Base-by-base conservation (phyloP, 2,888 invertebrate species). In the Sycophila texana region DNA sequence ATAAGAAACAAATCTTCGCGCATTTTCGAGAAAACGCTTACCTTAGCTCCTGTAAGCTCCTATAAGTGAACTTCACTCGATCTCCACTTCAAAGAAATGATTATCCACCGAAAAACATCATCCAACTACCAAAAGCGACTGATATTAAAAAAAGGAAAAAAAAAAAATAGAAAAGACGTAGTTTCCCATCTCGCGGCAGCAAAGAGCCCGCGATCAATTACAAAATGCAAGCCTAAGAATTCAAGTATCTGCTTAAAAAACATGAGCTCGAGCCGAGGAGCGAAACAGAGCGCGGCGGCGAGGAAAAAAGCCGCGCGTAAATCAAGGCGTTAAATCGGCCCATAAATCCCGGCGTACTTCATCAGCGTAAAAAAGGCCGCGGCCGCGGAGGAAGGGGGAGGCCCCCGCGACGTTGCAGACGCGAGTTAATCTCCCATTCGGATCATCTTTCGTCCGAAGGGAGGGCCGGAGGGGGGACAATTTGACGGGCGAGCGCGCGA, bases 381-480 rank as follows among this genome's bases (percentile, higher is more conserved):
- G n/a, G 39, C 10, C 26, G 39, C 39, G 39, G 39, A 7, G 39
- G 39, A 10, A 7, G 26, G 26, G 26, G 26, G 26, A 3, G 3
- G 26, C 26, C 39, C 10, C 7, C 39, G 39, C 39, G 39, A 39
- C 39, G 10, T 39, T 7, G 39, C 39, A 4, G 67, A 53, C 65
- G 53, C 61, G 73, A 77, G 67, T 77, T 77, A 73, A 77, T 77
- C 77, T 77, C 77, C 55, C 60, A 73, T 77, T 67, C 60, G 77
- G 53, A 77, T 77, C 73, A 74, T 78, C 78, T 68, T 22, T 53
- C 39, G 73, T 20, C 22, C 22, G 22, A 4, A 2, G 51, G 13
- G 18, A 5, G 12, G n/a, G 13, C 20, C 30, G 16, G 20, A 18
- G 74, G 53, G 74, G 68, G 74, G 74, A 78, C 78, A 78, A 78